phyloP scores from a whole-genome alignment of 2,888 invertebrate genomes.

The Chrysolina haemoptera region DNA sequence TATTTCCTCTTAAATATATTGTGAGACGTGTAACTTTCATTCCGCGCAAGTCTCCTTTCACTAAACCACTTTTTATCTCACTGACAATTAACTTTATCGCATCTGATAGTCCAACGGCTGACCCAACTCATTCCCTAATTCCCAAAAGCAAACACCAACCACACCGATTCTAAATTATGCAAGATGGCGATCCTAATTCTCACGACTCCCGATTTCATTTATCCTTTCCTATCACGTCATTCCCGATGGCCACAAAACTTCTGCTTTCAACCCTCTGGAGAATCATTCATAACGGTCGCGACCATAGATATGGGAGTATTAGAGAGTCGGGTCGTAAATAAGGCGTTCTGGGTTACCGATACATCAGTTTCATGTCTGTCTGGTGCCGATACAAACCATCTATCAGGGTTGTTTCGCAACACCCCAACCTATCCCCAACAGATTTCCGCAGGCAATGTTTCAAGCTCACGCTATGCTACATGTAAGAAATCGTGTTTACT shows the following conservation, averaged over 20 bases:
- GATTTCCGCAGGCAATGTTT: slow-evolving; percentile 33
- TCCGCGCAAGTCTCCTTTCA: neutral
- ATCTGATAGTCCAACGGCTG: neutral
- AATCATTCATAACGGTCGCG: slow-evolving; percentile 64
- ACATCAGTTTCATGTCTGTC: slow-evolving; percentile 65
- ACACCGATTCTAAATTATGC: slow-evolving; percentile 1
- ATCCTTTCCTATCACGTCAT: slow-evolving; percentile 34
- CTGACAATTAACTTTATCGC: neutral
- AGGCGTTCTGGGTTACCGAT: slow-evolving; percentile 60
- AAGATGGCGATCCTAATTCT: slow-evolving; percentile 17
- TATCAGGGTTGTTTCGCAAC: slow-evolving; percentile 52
- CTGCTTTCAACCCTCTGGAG: slow-evolving; percentile 54
- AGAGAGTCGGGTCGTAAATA: slow-evolving; percentile 64
- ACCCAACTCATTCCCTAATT: neutral
- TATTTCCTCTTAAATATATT: too few relatives aligned
- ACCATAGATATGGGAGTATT: slow-evolving; percentile 64
- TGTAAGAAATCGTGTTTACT: slow-evolving; percentile 21
- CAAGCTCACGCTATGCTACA: slow-evolving; percentile 25
- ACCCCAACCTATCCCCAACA: slow-evolving; percentile 45
- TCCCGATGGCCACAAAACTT: slow-evolving; percentile 35
- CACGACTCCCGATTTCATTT: slow-evolving; percentile 20
- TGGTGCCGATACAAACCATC: slow-evolving; percentile 68
- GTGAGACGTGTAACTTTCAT: too few relatives aligned
- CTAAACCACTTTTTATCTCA: neutral
- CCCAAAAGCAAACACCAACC: neutral